phyloP scores from a whole-genome alignment of 2,888 invertebrate species.

The Microdon myrmicae region DNA sequence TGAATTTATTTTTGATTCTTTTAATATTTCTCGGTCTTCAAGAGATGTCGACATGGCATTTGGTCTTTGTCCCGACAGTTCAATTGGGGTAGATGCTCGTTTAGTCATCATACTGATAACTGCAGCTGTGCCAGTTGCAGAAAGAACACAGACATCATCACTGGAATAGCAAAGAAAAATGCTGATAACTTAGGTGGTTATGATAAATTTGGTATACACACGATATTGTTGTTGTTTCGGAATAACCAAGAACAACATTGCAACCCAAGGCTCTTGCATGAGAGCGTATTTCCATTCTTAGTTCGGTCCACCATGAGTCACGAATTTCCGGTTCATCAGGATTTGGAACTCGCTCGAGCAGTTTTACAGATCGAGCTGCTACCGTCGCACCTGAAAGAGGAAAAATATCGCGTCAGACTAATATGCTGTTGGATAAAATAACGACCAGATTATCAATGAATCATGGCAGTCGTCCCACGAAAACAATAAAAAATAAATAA shows the following conservation, averaged over 20 bases:
- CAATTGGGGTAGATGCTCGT: conserved; percentile 63
- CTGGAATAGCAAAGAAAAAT: conserved; percentile 67
- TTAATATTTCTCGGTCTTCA: conserved; percentile 67
- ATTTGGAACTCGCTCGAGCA: conserved; percentile 83
- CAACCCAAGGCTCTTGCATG: conserved; percentile 93
- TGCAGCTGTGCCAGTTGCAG: conserved; percentile 94
- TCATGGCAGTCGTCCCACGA: too few species aligned
- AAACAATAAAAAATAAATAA: too few species aligned
- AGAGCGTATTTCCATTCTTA: conserved; percentile 93
- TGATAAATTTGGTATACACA: conserved; percentile 65
- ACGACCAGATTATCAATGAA: not conserved
- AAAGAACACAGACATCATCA: conserved; percentile 94
- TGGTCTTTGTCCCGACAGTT: conserved; percentile 55
- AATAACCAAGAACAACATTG: conserved; percentile 93
- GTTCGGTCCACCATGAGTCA: conserved; percentile 97
- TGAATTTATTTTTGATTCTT: conserved; percentile 35
- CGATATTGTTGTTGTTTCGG: conserved; percentile 94
- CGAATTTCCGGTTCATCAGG: conserved; percentile 90
- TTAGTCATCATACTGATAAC: conserved; percentile 74
- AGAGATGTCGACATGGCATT: conserved; percentile 69
- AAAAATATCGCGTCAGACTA: not conserved
- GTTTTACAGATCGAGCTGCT: conserved; percentile 84
- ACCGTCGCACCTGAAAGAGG: conserved; percentile 81
- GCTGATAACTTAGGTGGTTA: not conserved
- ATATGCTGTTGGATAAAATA: not conserved